phyloP scores from a whole-genome alignment of 2,888 invertebrate genomes.

The Amaurobius ferox region DNA sequence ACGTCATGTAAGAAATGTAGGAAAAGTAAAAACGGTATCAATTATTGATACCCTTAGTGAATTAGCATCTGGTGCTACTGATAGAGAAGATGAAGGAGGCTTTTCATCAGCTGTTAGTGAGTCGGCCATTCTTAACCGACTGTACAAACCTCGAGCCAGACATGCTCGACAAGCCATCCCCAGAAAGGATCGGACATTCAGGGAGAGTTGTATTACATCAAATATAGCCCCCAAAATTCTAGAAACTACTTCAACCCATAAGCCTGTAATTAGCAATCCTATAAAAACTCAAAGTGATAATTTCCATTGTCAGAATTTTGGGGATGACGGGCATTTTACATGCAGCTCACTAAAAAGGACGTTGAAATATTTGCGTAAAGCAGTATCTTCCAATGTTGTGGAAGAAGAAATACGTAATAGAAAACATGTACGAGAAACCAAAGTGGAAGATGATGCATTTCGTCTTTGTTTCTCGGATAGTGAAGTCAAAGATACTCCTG shows the following conservation, averaged over 20 bases:
- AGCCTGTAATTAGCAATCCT: constrained; percentile 22
- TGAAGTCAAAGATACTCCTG: constrained; percentile 58
- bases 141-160: constrained; percentile 54
- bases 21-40: constrained; percentile 75
- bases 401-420: constrained; percentile 43
- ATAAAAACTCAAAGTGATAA: constrained; percentile 32
- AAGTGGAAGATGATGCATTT: constrained; percentile 53
- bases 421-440: constrained; percentile 25
- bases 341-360: constrained; percentile 70
- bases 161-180: constrained; percentile 32
- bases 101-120: constrained; percentile 70
- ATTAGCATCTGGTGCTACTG: constrained; percentile 74
- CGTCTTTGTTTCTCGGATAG: constrained; percentile 72
- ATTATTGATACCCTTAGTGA: constrained; percentile 77
- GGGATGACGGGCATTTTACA: constrained; percentile 49
- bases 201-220: not conserved
- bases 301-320: constrained; percentile 27
- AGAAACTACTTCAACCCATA: constrained; percentile 5
- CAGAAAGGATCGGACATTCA: constrained; percentile 23
- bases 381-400: constrained; percentile 55
- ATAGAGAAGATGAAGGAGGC: constrained; percentile 69
- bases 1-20: constrained; percentile 53
- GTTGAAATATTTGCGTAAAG: constrained; percentile 62
- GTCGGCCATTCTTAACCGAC: constrained; percentile 50
- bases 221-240: not conserved